Evolutionary conservation across 2,797 vertebrate species (phyloP).

Genomic region (Martes flavigula): DNA sequence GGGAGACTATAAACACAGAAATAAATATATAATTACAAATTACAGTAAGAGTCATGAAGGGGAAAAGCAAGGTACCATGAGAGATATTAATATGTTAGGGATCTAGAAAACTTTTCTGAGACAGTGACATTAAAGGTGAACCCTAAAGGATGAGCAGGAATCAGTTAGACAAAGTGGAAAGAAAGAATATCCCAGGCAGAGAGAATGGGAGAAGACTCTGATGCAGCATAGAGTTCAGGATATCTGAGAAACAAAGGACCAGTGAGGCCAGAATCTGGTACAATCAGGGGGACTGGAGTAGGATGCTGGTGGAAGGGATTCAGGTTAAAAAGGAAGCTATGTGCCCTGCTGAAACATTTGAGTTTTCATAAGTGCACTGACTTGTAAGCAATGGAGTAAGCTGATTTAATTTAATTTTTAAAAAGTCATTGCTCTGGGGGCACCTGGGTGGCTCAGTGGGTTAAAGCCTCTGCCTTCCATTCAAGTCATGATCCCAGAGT

Average conservation of each 20-base stretch:
- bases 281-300: rapidly evolving
- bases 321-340: too few relatives aligned
- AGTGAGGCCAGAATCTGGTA: too few relatives aligned
- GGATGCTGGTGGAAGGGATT: background rate
- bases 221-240: background rate
- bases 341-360: too few relatives aligned
- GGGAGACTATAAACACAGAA: background rate
- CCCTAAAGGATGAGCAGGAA: background rate
- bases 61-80: background rate
- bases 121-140: background rate
- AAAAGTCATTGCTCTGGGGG: too few relatives aligned
- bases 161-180: background rate
- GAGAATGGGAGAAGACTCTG: background rate
- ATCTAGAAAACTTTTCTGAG: background rate
- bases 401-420: too few relatives aligned
- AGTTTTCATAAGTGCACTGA: too few relatives aligned
- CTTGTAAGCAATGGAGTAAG: too few relatives aligned
- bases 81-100: background rate
- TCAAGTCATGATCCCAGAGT: too few relatives aligned
- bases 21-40: background rate
- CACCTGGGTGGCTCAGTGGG: too few relatives aligned
- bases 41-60: background rate
- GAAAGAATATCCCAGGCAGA: background rate
- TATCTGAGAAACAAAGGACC: background rate
- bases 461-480: too few relatives aligned